Evolutionary conservation across 2,888 invertebrate species (phyloP).

Genomic region (Dynastes hyllus): DNA sequence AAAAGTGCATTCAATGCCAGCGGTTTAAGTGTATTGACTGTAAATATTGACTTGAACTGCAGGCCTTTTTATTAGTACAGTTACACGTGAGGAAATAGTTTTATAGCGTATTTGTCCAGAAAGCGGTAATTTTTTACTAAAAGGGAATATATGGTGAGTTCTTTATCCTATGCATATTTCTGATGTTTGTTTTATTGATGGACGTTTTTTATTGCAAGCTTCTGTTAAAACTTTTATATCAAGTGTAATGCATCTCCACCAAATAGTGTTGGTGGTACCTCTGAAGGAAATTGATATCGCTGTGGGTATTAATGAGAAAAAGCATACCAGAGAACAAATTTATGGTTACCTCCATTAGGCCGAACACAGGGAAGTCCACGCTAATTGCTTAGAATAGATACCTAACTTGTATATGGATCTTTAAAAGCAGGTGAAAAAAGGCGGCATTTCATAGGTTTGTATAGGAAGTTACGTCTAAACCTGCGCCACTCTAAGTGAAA

Average conservation of each 20-base stretch:
- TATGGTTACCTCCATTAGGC: too few relatives aligned
- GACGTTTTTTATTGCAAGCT: background rate
- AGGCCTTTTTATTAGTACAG: constrained; percentile 3
- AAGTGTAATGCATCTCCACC: background rate
- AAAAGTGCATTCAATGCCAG: background rate
- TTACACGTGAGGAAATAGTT: background rate
- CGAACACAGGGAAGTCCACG: too few relatives aligned
- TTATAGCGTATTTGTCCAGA: background rate
- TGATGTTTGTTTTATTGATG: background rate
- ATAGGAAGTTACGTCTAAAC: too few relatives aligned
- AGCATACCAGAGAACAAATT: too few relatives aligned
- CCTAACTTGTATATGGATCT: too few relatives aligned
- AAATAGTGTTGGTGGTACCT: too few relatives aligned
- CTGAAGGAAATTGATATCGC: too few relatives aligned
- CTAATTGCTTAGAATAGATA: too few relatives aligned
- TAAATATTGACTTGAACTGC: constrained; percentile 18
- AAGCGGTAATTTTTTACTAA: background rate
- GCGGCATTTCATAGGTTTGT: too few relatives aligned
- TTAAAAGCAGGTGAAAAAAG: too few relatives aligned
- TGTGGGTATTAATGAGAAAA: too few relatives aligned
- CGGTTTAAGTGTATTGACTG: constrained; percentile 1
- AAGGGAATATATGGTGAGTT: background rate
- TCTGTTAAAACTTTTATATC: background rate
- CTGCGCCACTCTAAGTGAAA: too few relatives aligned
- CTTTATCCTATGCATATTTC: background rate